Base-by-base conservation (phyloP, 2,888 invertebrate species). In the Willowsia nigromaculata region DNA sequence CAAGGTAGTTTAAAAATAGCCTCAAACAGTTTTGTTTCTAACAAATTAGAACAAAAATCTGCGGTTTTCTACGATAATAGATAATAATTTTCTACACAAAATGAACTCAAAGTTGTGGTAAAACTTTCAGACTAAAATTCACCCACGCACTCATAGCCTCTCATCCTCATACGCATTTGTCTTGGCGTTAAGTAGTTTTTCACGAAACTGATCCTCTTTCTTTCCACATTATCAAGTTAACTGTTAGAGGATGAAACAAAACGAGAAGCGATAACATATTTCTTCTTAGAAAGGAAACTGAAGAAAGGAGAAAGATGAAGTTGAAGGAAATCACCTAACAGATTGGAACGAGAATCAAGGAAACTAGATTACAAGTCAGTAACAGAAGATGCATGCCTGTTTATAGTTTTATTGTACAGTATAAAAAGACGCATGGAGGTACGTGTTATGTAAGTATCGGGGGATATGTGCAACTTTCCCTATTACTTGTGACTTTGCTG, bases 321-420 rank as follows among this genome's bases (percentile, higher is more conserved):
- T 59, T 59, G 80, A 40, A 56, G 80, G 80, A 80, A 80, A 37
- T 80, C 56, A 80, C 80, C 80, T 80, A 80, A 80, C 80, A 80
- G 80, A 80, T 80, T 80, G 56, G 56, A 80, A 40, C 80, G 40
- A 22, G 80, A 80, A 80, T 80, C 80, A 59, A 50, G 59, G 80
- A 53, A 78, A 78, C 80, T 18, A 56, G 80, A 80, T 59, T 80
- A 80, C 80, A 80, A 40, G 56, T 56, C 80, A 59, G 47, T 27
- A 47, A 47, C 18, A 47, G 47, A 27, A 47, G 37, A 74, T 74
- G 25, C 59, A 59, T 59, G 25, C 59, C 9, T 47, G 47, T 47
- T 47, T 47, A 13, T 47, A 47, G 47, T 47, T n/a, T n/a, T n/a
- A n/a, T n/a, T n/a, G n/a, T n/a, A n/a, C n/a, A n/a, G n/a, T n/a